Base-by-base conservation (phyloP, 1,140 invertebrate species). In the Polyergus mexicanus region DNA sequence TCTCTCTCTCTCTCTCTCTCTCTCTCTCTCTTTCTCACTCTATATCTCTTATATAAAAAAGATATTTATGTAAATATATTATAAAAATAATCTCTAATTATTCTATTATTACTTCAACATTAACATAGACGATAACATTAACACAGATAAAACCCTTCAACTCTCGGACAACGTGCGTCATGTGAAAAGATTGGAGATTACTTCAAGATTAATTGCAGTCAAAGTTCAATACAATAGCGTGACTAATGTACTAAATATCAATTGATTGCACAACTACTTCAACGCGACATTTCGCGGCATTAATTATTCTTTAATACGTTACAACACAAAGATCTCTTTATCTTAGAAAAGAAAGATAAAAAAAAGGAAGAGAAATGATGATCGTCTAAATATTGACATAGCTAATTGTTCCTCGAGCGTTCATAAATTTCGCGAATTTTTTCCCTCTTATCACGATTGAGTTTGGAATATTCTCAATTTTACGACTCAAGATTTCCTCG, bases 401-500 rank as follows among this genome's bases (percentile, higher is more conserved):
- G n/a, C n/a, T 66, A 68, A 56, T 10, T 5, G 28, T n/a, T n/a
- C n/a, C n/a, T n/a, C n/a, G n/a, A n/a, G n/a, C 47, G 3, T 25
- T 41, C 19, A 3, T 3, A 11, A 16, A 56, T n/a, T 22, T 54
- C 58, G 13, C 28, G 3, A 41, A 25, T 28, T 16, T 22, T 86
- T 22, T 38, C 8, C 32, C 0, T 58, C 47, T 35, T 28, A 25
- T 76, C 74, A 62, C 28, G 16, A 63, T 28, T 51, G 11, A 11
- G 16, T 41, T 54, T 38, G 16, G 28, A 10, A 28, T n/a, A 25
- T 6, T 32, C 47, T 16, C 6, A 38, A 4, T 0, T 3, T 11
- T 38, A 22, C 11, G 3, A 11, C 22, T 89, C 76, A 89, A 35
- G 88, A 75, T 51, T 35, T 89, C 13, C 85, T 92, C 88, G 80